phyloP scores from a whole-genome alignment of 1,140 invertebrate species.

The Philotrypesis tridentata region DNA sequence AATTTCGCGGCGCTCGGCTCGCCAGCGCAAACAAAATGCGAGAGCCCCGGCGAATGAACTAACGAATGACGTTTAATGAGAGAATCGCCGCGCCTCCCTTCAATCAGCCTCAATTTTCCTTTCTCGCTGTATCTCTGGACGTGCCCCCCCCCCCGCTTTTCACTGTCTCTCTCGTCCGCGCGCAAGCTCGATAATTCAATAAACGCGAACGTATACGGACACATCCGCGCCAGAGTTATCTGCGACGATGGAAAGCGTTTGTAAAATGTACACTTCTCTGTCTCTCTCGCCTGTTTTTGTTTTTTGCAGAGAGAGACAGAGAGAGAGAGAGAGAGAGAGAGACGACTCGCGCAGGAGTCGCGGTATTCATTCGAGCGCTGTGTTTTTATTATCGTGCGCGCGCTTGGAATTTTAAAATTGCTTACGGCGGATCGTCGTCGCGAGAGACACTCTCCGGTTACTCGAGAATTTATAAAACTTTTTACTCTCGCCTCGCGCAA shows the following conservation, averaged over 20 bases:
- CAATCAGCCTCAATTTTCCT: slow-evolving; percentile 66
- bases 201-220: slow-evolving; percentile 42
- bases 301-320: too few species aligned
- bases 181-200: slow-evolving; percentile 67
- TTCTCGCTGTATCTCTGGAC: slow-evolving; percentile 59
- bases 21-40: slow-evolving; percentile 48
- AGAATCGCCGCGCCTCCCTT: slow-evolving; percentile 61
- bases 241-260: too few species aligned
- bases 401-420: background rate
- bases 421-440: background rate
- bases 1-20: slow-evolving; percentile 6
- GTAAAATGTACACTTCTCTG: too few species aligned
- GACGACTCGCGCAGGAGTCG: too few species aligned
- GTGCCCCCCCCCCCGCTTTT: too few species aligned
- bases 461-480: background rate
- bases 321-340: too few species aligned
- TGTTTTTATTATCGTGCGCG: background rate
- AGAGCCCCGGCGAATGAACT: slow-evolving; percentile 61
- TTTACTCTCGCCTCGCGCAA: too few species aligned
- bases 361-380: too few species aligned
- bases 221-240: too few species aligned
- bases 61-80: slow-evolving; percentile 70
- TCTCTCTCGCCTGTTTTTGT: background rate
- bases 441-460: background rate
- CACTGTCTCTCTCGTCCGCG: background rate